A percentile compares a stretch with the other conserved stretches of the same genome.
Evolutionary conservation across 2,888 invertebrate genomes (phyloP).

Genomic region (Acanthopleura granulata): DNA sequence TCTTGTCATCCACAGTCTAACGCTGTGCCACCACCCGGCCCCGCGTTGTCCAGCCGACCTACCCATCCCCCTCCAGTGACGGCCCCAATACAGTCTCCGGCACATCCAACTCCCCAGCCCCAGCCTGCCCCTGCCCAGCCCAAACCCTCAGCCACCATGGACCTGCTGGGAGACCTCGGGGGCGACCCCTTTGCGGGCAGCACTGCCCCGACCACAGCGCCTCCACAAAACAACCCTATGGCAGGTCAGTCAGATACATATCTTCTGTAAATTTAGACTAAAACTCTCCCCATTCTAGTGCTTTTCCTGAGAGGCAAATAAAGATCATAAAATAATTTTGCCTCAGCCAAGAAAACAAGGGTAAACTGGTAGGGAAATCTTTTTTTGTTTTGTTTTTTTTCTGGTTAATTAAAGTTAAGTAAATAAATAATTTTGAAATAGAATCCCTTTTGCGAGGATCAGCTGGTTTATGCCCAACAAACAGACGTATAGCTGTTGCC

Average conservation of each 20-base stretch:
- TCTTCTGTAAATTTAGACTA: too few species aligned
- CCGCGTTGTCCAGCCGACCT: not conserved
- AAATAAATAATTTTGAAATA: too few species aligned
- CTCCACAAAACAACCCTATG: constrained; percentile 20
- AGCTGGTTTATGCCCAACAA: too few species aligned
- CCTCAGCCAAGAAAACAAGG: too few species aligned
- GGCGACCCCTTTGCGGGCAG: constrained; percentile 65
- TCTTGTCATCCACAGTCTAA: not conserved
- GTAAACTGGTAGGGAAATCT: too few species aligned
- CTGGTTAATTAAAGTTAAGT: too few species aligned
- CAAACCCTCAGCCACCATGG: constrained; percentile 40
- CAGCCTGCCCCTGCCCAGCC: constrained; percentile 39
- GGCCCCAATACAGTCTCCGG: constrained; percentile 21
- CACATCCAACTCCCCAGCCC: constrained; percentile 15
- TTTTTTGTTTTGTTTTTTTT: too few species aligned
- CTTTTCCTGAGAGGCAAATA: too few species aligned
- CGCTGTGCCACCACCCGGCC: not conserved
- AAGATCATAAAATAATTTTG: too few species aligned
- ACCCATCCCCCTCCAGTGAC: constrained; percentile 40
- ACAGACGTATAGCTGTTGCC: too few species aligned
- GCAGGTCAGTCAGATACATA: not conserved
- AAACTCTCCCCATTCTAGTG: too few species aligned
- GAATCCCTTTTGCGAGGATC: too few species aligned
- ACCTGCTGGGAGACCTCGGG: constrained; percentile 67
- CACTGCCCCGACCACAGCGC: constrained; percentile 41